Conservation (phyloP, 2,797 vertebrate species). For the Synaphobranchus kaupii region DNA sequence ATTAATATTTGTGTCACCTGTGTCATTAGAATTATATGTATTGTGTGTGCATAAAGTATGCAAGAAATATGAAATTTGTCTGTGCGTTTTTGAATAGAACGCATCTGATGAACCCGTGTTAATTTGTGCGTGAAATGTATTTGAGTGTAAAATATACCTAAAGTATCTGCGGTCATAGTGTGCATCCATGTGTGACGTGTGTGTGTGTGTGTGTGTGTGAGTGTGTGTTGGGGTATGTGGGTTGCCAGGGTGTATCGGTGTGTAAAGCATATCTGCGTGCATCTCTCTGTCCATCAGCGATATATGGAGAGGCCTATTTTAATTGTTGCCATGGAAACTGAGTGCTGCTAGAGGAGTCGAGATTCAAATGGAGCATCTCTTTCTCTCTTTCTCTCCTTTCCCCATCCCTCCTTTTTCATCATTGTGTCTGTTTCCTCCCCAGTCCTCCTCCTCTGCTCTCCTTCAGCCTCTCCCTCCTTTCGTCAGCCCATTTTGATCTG, state of each 20-base stretch:
- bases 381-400: conserved; percentile 39
- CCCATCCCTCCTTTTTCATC: conserved; percentile 11
- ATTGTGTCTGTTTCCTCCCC: neutral
- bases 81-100: conserved; percentile 28
- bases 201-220: conserved; percentile 33
- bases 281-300: conserved; percentile 68
- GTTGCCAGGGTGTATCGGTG: conserved; percentile 36
- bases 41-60: neutral
- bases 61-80: neutral
- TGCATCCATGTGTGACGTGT: conserved; percentile 26
- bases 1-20: neutral
- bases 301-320: conserved; percentile 70
- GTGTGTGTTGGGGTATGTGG: conserved; percentile 22
- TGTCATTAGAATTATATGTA: neutral
- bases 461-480: neutral
- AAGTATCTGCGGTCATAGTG: conserved; percentile 24
- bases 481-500: conserved; percentile 5
- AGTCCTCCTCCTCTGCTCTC: conserved; percentile 2
- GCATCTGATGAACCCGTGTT: conserved; percentile 44
- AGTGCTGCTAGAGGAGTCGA: conserved; percentile 74
- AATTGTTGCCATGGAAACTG: conserved; percentile 84
- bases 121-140: conserved; percentile 40
- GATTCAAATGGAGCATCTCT: conserved; percentile 71
- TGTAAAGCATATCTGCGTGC: conserved; percentile 33
- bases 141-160: conserved; percentile 41